Percentiles rank a stretch among this genome's conserved stretches.
phyloP scores from a whole-genome alignment of 1,140 invertebrate species.

The Galleria mellonella region DNA sequence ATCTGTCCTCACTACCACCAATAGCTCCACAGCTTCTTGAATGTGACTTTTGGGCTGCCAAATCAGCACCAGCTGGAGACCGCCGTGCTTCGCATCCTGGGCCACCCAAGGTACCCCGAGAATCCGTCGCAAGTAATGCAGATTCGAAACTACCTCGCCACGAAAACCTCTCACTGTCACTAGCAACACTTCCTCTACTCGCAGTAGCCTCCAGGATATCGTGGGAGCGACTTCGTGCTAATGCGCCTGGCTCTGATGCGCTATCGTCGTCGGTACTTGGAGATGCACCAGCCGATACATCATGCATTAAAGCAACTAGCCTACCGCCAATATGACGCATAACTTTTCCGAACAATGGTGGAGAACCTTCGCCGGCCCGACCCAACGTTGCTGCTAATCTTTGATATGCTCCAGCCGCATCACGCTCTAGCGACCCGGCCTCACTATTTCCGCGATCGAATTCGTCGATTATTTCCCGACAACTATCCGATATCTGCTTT shows the following conservation, averaged over 20 bases:
- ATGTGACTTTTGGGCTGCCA: constrained; percentile 84
- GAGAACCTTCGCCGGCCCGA: constrained; percentile 83
- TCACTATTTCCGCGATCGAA: constrained; percentile 81
- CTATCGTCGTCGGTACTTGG: constrained; percentile 87
- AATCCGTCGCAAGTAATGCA: constrained; percentile 87
- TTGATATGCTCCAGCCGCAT: constrained; percentile 89
- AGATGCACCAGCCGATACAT: constrained; percentile 88
- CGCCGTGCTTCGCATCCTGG: constrained; percentile 84
- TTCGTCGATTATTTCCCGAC: constrained; percentile 90
- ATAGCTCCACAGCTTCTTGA: constrained; percentile 89
- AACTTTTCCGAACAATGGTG: constrained; percentile 91
- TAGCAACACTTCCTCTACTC: constrained; percentile 83
- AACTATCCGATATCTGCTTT: constrained; percentile 90
- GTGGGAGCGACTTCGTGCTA: constrained; percentile 81
- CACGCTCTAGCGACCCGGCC: constrained; percentile 79
- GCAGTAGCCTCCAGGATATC: constrained; percentile 79
- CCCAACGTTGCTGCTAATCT: constrained; percentile 87
- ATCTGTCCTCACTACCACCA: constrained; percentile 77
- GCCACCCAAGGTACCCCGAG: constrained; percentile 83
- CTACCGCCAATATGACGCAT: constrained; percentile 94
- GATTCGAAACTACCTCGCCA: constrained; percentile 94
- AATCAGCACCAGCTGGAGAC: constrained; percentile 84
- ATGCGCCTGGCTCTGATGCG: constrained; percentile 75
- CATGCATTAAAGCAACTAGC: constrained; percentile 93
- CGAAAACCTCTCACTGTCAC: constrained; percentile 90